A percentile compares a stretch with the other conserved stretches of the same genome.
Conservation (phyloP, 2,888 invertebrate genomes). For the Lycocerus yunnanus region DNA sequence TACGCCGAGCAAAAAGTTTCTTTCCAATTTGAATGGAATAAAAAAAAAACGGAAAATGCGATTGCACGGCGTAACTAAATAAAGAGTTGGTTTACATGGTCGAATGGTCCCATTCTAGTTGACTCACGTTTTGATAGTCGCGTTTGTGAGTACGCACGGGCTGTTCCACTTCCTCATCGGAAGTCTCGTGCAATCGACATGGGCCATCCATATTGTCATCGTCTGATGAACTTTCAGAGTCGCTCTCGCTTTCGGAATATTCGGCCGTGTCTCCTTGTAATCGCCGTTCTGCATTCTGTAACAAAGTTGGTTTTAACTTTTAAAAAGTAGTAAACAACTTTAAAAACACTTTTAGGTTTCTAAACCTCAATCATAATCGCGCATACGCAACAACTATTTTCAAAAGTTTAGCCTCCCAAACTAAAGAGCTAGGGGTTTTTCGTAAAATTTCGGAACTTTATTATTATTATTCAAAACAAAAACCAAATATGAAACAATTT, state of each 20-base stretch:
- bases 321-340: no score
- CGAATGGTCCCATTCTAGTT: conserved; percentile 79
- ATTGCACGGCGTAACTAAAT: not conserved
- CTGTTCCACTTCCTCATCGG: conserved; percentile 59
- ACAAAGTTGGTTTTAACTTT: conserved; percentile 3
- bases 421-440: no score
- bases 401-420: not conserved
- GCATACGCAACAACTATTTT: not conserved
- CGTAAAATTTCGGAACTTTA: no score
- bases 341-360: not conserved
- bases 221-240: conserved; percentile 53
- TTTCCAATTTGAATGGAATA: not conserved
- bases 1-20: not conserved
- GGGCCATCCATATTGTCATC: conserved; percentile 50
- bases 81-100: conserved; percentile 66
- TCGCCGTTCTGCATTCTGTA: conserved; percentile 51
- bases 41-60: not conserved
- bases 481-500: no score
- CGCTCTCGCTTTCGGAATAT: conserved; percentile 51
- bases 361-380: not conserved
- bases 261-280: conserved; percentile 47
- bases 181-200: conserved; percentile 61
- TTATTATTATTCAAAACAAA: no score
- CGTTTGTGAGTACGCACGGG: conserved; percentile 53
- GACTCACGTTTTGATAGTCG: conserved; percentile 75